phyloP scores from a whole-genome alignment of 2,113 vertebrate genomes.

The Xiphophorus couchianus region DNA sequence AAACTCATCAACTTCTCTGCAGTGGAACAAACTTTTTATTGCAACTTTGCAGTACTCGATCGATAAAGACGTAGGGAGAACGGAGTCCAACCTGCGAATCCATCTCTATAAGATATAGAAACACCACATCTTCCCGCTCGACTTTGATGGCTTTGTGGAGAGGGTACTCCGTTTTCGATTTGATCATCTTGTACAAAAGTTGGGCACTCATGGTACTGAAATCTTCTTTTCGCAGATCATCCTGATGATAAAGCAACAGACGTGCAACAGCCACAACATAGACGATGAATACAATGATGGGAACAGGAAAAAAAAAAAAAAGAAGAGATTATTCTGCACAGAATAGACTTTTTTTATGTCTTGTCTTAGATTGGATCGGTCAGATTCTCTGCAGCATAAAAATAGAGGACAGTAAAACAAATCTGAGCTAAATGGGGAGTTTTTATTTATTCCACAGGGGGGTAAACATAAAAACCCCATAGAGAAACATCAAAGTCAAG shows the following conservation, averaged over 20 bases:
- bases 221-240: constrained; percentile 95
- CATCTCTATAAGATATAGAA: constrained; percentile 98
- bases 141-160: constrained; percentile 98
- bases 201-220: constrained; percentile 98
- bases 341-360: neutral
- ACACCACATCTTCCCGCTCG: constrained; percentile 97
- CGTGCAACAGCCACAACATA: neutral
- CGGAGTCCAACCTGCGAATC: constrained; percentile 90
- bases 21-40: neutral
- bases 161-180: constrained; percentile 96
- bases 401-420: neutral
- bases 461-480: neutral
- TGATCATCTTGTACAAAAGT: constrained; percentile 98
- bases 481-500: neutral
- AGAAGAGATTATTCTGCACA: neutral
- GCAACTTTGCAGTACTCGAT: no score
- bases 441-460: neutral
- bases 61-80: neutral
- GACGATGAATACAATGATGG: no score
- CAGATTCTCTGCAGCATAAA: neutral
- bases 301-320: neutral
- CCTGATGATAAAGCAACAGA: constrained; percentile 74
- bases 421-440: no score
- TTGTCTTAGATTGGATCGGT: no score
- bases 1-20: neutral